A percentile compares a stretch with the other conserved stretches of the same genome.
These are phyloP conservation scores for Thunnus thynnus DNA, from an alignment of 2,113 vertebrate genomes.

Conservation along the genomic window DNA sequence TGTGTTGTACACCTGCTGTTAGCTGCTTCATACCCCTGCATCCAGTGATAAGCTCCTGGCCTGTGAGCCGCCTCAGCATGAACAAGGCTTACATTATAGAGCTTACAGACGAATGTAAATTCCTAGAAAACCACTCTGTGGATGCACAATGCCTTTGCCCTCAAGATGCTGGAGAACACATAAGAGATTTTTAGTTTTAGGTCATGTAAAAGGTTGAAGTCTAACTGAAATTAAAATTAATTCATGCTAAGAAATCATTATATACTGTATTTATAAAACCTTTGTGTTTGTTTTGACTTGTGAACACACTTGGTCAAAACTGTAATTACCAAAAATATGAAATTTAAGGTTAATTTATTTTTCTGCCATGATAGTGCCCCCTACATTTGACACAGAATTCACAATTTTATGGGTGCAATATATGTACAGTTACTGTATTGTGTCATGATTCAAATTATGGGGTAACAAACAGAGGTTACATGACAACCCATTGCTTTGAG, in stretches of 20 bases:
- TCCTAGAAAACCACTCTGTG: conserved; percentile 27
- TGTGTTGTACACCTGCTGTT: conserved; percentile 65
- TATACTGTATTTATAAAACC: too few species aligned
- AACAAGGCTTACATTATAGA: conserved; percentile 40
- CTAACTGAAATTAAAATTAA: not conserved
- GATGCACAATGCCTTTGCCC: not conserved
- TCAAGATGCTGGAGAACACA: not conserved
- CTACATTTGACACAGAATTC: too few species aligned
- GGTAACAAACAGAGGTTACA: not conserved
- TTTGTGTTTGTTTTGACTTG: too few species aligned
- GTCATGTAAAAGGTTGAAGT: not conserved
- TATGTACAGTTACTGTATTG: not conserved
- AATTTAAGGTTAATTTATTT: too few species aligned
- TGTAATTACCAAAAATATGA: too few species aligned
- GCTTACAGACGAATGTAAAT: conserved; percentile 54
- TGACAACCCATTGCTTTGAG: not conserved
- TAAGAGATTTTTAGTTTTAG: not conserved
- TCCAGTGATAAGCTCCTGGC: conserved; percentile 60
- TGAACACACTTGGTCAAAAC: too few species aligned
- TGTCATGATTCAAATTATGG: not conserved
- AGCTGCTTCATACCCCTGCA: conserved; percentile 61
- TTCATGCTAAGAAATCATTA: not conserved
- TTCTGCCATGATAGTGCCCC: too few species aligned
- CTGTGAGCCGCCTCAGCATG: conserved; percentile 58
- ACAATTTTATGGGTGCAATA: too few species aligned